Conservation (phyloP, 2,113 vertebrate species). For the Lichenostomus cassidix region DNA sequence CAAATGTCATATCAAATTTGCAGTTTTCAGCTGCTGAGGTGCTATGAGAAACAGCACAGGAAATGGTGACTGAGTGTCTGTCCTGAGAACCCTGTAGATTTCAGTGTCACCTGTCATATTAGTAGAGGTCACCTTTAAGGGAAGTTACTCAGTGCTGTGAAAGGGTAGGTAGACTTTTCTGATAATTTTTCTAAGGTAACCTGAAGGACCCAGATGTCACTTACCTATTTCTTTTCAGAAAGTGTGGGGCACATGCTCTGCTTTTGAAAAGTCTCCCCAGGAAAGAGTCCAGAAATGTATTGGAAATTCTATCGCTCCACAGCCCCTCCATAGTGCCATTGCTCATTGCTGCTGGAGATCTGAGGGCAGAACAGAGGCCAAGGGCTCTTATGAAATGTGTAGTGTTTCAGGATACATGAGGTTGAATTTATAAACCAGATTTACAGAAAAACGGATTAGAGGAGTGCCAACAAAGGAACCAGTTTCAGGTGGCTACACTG, state of each 20-base stretch:
- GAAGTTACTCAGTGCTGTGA: not conserved
- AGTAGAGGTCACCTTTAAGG: not conserved
- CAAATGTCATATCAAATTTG: not conserved
- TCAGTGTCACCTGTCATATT: not conserved
- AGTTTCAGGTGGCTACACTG: not conserved
- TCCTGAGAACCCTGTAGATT: not conserved
- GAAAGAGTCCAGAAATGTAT: not conserved
- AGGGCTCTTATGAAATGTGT: not conserved
- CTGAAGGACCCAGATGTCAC: not conserved
- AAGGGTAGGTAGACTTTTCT: not conserved
- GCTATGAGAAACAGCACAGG: not conserved
- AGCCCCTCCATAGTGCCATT: rapidly evolving
- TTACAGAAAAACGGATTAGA: not conserved
- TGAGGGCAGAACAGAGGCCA: not conserved
- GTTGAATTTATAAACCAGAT: not conserved
- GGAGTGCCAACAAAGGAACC: not conserved
- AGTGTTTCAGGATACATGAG: not conserved
- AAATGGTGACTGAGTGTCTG: not conserved
- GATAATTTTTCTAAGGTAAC: not conserved
- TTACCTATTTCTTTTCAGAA: not conserved
- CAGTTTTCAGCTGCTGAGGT: not conserved
- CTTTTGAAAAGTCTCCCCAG: not conserved
- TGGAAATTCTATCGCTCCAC: not conserved
- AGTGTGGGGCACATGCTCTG: not conserved
- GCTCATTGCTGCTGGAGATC: not conserved